Percentiles rank a stretch among this genome's conserved stretches.
These are phyloP conservation scores for Polyodon spathula DNA, from an alignment of 2,113 vertebrate species.

Conservation along the genomic window DNA sequence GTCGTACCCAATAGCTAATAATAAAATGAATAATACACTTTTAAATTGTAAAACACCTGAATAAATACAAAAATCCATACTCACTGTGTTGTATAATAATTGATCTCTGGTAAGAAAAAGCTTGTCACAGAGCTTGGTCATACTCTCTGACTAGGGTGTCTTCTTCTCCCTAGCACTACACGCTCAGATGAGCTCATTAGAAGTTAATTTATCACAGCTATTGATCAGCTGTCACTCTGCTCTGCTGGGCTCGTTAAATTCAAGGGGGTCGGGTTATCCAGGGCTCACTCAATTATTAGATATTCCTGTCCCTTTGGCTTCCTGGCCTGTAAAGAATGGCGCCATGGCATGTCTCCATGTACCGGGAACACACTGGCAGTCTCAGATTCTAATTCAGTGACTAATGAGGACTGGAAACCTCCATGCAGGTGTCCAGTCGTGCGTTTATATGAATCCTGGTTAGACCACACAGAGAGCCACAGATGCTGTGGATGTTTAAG, in stretches of 20 bases:
- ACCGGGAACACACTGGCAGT: background rate
- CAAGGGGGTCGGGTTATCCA: conserved; percentile 38
- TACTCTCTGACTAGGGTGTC: conserved; percentile 26
- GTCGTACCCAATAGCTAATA: too few relatives aligned
- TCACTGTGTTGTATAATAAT: background rate
- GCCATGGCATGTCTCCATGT: conserved; percentile 8
- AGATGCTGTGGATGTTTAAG: too few relatives aligned
- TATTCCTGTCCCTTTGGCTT: conserved; percentile 16
- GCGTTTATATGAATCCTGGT: too few relatives aligned
- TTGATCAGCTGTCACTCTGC: conserved; percentile 56
- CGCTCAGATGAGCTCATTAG: conserved; percentile 60
- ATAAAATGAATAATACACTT: too few relatives aligned
- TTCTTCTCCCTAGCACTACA: conserved; percentile 42
- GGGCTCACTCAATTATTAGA: conserved; percentile 26
- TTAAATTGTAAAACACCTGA: too few relatives aligned
- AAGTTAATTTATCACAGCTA: conserved; percentile 66
- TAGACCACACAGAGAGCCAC: too few relatives aligned
- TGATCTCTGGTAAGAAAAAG: conserved; percentile 9
- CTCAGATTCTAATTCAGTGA: background rate
- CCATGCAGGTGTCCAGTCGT: too few relatives aligned
- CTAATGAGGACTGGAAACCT: too few relatives aligned
- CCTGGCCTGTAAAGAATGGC: conserved; percentile 12
- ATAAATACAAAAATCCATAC: background rate
- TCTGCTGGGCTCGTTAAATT: conserved; percentile 28
- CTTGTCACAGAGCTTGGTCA: conserved; percentile 19